Evolutionary conservation across 2,888 invertebrate species (phyloP).

Genomic region (Eueremaeus valkanovi): DNA sequence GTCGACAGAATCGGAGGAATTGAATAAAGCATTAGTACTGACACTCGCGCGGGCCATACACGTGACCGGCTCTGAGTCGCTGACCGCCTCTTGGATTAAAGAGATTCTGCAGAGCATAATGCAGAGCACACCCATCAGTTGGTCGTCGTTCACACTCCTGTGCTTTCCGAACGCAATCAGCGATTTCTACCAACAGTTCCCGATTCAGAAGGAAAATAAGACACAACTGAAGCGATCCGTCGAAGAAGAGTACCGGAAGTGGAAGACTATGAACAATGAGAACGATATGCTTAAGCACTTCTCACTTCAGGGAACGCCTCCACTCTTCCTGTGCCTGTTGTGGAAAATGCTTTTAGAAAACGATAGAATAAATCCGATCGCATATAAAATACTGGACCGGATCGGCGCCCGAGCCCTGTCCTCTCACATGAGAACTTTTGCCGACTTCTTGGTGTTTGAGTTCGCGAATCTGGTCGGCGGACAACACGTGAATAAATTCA

Average conservation of each 20-base stretch:
- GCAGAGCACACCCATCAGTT: conserved; percentile 90
- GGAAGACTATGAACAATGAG: conserved; percentile 88
- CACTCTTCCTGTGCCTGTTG: conserved; percentile 81
- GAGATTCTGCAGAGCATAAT: conserved; percentile 83
- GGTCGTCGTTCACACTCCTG: conserved; percentile 86
- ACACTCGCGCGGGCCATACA: conserved; percentile 90
- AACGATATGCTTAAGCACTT: conserved; percentile 94
- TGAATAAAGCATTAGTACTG: conserved; percentile 74
- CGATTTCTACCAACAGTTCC: conserved; percentile 77
- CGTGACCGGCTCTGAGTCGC: conserved; percentile 69
- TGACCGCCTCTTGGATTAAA: conserved; percentile 77
- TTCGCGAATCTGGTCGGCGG: conserved; percentile 81
- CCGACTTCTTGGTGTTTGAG: conserved; percentile 89
- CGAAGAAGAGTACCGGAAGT: conserved; percentile 91
- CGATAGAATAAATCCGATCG: conserved; percentile 84
- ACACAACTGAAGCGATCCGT: conserved; percentile 58
- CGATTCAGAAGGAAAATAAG: conserved; percentile 80
- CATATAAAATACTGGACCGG: conserved; percentile 90
- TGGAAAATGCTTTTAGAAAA: conserved; percentile 96
- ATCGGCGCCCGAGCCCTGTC: conserved; percentile 88
- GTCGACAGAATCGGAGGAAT: conserved; percentile 88
- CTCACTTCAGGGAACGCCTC: conserved; percentile 85
- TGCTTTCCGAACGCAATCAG: conserved; percentile 85
- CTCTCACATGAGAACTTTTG: conserved; percentile 85
- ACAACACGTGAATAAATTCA: conserved; percentile 85